Base-by-base conservation (phyloP, 2,888 invertebrate species). In the Dicranocentrus wangi region DNA sequence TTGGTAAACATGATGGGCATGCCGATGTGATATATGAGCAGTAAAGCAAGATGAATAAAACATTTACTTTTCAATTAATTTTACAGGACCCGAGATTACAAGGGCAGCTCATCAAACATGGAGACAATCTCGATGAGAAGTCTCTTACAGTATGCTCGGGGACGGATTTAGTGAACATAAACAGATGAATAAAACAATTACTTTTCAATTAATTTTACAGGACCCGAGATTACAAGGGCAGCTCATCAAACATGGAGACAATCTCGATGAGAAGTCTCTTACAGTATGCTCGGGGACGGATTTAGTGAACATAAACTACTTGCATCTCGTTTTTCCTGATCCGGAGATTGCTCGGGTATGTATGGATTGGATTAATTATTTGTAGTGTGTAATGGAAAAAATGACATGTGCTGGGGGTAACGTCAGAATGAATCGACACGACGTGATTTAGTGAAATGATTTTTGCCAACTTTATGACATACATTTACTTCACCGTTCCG, bases 221-320 rank as follows among this genome's bases (percentile, higher is more conserved):
- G 97, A 98, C 89, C 92, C 93, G 0, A 95, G 96, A 89, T 90
- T 97, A 71, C 90, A 92, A 83, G 92, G 91, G 87, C 94, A 94
- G 88, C 90, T 98, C 72, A 93, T 92, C 88, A 95, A 95, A 88
- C 94, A 96, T 88, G 95, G 96, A 1, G 92, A 90, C 32, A 92
- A 90, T 82, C 88, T 98, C 84, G 99, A 99, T 87, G 96, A 97
- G 83, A 94, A 97, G 88, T 97, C 98, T 3, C 90, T 99, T 66
- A 98, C 98, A 82, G 96, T 99, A 88, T 99, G 99, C 90, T 97
- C 97, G 88, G 99, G 99, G 13, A 95, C 96, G 17, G 99, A 99
- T 90, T 95, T 99, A 89, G 99, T 99, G 88, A 99, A 98, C 90
- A 97, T 99, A 89, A 97, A 95, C 90, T 98, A 98, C 90, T 97